A percentile compares a stretch with the other conserved stretches of the same genome.
These are phyloP conservation scores for Mobula birostris DNA, from an alignment of 2,113 vertebrate genomes.

Conservation along the genomic window DNA sequence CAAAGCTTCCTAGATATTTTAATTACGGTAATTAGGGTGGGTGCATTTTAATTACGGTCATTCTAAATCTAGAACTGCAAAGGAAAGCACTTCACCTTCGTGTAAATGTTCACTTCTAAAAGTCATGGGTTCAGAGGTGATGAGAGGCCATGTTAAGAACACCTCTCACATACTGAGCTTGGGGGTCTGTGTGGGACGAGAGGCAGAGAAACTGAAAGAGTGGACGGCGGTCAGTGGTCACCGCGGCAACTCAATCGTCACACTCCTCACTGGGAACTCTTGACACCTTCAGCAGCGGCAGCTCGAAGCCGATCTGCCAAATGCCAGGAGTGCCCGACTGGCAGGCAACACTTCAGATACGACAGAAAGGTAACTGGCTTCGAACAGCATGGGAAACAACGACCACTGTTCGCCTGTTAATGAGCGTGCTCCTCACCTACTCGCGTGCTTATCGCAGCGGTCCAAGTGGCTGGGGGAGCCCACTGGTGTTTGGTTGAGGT, in stretches of 20 bases:
- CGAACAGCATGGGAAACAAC: neutral
- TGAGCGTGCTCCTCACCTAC: neutral
- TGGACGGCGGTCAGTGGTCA: neutral
- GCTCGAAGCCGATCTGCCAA: neutral
- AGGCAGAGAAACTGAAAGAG: neutral
- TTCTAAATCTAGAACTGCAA: neutral
- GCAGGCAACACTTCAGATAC: too few relatives aligned
- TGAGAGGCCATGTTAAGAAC: too few relatives aligned
- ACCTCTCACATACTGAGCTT: neutral
- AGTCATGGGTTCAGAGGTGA: neutral
- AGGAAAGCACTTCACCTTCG: neutral
- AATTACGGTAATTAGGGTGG: neutral
- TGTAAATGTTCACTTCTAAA: neutral
- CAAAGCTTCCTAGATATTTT: neutral
- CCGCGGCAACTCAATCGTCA: neutral
- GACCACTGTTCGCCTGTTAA: neutral
- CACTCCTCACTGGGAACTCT: neutral
- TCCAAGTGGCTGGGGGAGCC: neutral
- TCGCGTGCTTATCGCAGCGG: neutral
- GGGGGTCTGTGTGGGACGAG: neutral
- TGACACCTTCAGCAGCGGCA: too few relatives aligned
- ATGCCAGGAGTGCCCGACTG: neutral
- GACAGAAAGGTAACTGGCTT: neutral
- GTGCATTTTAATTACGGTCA: too few relatives aligned
- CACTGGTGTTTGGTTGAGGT: neutral